Conservation (phyloP, 1,140 invertebrate species). For the Lasioglossum baleicum region DNA sequence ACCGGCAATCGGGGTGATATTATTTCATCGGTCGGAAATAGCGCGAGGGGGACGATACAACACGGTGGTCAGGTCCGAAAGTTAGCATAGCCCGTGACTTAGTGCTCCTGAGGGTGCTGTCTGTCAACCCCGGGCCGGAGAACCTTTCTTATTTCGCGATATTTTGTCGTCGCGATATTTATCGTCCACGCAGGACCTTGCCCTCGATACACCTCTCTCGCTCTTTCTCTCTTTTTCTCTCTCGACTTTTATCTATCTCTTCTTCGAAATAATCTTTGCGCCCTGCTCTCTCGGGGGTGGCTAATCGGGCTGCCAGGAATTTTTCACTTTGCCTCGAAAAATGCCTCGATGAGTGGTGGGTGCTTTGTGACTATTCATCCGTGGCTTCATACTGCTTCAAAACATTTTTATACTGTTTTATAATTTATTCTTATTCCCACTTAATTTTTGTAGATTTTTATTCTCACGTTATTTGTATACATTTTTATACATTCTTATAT, state of each 20-base stretch:
- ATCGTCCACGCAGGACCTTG: conserved; percentile 58
- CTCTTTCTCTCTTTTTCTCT: conserved; percentile 27
- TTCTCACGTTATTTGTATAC: no score
- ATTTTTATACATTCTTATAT: no score
- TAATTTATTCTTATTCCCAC: no score
- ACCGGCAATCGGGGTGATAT: conserved; percentile 70
- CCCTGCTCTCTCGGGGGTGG: neutral
- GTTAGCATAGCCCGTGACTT: conserved; percentile 75
- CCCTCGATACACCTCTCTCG: conserved; percentile 31
- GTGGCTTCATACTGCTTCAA: neutral
- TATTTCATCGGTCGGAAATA: conserved; percentile 71
- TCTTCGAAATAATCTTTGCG: conserved; percentile 8
- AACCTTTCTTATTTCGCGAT: conserved; percentile 70
- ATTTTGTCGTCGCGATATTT: conserved; percentile 74
- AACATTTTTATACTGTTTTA: no score
- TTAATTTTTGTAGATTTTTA: no score
- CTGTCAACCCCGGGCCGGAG: conserved; percentile 64
- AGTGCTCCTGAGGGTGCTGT: conserved; percentile 77
- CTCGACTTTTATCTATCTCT: conserved; percentile 20
- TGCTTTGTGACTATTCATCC: neutral
- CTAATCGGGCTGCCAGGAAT: conserved; percentile 10
- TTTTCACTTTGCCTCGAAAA: conserved; percentile 2
- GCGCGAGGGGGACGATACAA: neutral
- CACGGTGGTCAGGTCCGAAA: conserved; percentile 48
- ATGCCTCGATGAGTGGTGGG: neutral